Base-by-base conservation (phyloP, 2,113 vertebrate genomes). In the Sitta europaea region DNA sequence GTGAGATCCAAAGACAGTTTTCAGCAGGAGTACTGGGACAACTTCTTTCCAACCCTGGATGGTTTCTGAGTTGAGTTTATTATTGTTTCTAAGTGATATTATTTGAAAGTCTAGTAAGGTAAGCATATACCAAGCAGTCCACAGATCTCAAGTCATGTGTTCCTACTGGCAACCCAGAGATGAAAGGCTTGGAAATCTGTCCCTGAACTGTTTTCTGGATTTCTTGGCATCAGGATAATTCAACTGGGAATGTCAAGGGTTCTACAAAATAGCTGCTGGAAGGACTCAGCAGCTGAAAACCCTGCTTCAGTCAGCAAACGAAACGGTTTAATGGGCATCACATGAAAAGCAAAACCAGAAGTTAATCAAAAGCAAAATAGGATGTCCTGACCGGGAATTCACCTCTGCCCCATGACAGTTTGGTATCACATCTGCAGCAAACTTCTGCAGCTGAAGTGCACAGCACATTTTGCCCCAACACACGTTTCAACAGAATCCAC, bases 331-430 rank as follows among this genome's bases (percentile, higher is more conserved):
- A 93, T 55, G 71, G 63, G 36, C 58, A 70, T 73, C 35, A 33
- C 48, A 51, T 71, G 54, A 48, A 73, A 95, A 92, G 19, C 65
- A 94, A 71, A 92, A 28, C 36, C 53, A 92, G 79, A 88, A 95
- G 61, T 80, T 94, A 91, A 87, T 74, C 51, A 72, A 91, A 91
- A 83, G 42, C 47, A 79, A 87, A 90, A 83, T 38, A 90, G 63
- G 78, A 90, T 22, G 21, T 59, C 48, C 54, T 79, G 78, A 73
- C 74, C 4, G 0, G 54, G 53, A 83, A 51, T 90, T 95, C 62
- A 90, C 35, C 71, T 78, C 62, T 65, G n/a, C 23, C 88, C 38
- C 24, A 1, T 43, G 42, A 58, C 4, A 27, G 62, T 62, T 70
- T 66, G 45, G 27, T 62, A 24, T 62, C 54, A 24, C 62, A 90